phyloP scores from a whole-genome alignment of 2,113 vertebrate genomes.

The Salvelinus namaycush region DNA sequence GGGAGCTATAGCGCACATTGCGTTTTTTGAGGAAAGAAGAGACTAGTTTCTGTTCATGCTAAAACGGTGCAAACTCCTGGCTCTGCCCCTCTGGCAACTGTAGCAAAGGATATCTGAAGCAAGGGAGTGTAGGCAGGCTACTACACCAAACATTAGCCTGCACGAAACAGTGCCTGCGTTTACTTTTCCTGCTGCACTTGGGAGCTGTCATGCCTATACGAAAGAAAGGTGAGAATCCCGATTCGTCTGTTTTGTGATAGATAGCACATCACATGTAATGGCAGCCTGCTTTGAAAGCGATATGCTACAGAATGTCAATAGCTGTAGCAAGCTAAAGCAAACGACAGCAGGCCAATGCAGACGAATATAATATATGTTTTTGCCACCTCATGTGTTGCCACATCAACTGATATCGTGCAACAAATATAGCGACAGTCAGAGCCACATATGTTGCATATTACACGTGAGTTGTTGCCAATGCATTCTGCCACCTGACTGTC shows the following conservation, averaged over 20 bases:
- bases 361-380: background rate
- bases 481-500: no score
- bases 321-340: background rate
- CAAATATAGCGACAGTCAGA: background rate
- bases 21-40: no score
- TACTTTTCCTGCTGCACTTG: slow-evolving; percentile 6
- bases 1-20: background rate
- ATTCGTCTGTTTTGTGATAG: no score
- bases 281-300: no score
- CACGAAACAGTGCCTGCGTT: background rate
- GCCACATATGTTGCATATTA: background rate
- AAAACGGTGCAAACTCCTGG: slow-evolving; percentile 6
- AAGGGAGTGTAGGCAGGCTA: background rate
- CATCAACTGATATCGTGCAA: background rate
- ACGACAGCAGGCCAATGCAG: background rate
- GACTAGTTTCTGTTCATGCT: background rate
- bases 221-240: slow-evolving; percentile 76
- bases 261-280: no score
- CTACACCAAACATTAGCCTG: background rate
- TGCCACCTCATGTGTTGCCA: background rate
- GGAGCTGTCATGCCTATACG: slow-evolving; percentile 76
- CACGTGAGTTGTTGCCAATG: slow-evolving; percentile 1
- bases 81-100: background rate
- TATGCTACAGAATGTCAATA: no score
- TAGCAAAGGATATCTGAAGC: background rate